These are phyloP conservation scores for Cynopterus brachyotis DNA, from an alignment of 2,113 vertebrate genomes.

Conservation along the genomic window DNA sequence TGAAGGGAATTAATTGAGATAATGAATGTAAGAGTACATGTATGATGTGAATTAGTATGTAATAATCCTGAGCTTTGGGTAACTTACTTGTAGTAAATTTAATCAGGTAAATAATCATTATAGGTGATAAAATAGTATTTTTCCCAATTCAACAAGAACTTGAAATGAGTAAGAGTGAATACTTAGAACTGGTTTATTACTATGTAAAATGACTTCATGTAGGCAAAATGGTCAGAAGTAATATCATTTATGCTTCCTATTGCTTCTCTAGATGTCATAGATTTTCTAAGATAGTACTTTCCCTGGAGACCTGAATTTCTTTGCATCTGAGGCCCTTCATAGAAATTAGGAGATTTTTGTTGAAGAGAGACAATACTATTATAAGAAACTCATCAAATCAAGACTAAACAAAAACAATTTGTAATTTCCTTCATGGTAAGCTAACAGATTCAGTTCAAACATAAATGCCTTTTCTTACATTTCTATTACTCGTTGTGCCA, in stretches of 20 bases:
- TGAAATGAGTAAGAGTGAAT: neutral
- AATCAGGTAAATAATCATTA: neutral
- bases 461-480: neutral
- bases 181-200: neutral
- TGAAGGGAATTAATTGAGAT: neutral
- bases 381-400: neutral
- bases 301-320: neutral
- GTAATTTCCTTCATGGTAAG: neutral
- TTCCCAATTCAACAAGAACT: conserved; percentile 31
- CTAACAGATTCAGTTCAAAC: conserved; percentile 5
- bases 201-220: neutral
- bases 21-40: neutral
- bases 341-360: conserved; percentile 35
- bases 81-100: neutral
- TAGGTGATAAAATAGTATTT: neutral
- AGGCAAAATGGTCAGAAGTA: neutral
- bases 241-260: neutral
- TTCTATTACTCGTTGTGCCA: neutral
- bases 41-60: neutral
- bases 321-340: neutral
- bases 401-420: neutral
- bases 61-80: neutral
- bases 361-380: neutral
- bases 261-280: neutral
- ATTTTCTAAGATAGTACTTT: neutral